These are phyloP conservation scores for Conomelus anceps DNA, from an alignment of 2,888 invertebrate species.

Conservation along the genomic window DNA sequence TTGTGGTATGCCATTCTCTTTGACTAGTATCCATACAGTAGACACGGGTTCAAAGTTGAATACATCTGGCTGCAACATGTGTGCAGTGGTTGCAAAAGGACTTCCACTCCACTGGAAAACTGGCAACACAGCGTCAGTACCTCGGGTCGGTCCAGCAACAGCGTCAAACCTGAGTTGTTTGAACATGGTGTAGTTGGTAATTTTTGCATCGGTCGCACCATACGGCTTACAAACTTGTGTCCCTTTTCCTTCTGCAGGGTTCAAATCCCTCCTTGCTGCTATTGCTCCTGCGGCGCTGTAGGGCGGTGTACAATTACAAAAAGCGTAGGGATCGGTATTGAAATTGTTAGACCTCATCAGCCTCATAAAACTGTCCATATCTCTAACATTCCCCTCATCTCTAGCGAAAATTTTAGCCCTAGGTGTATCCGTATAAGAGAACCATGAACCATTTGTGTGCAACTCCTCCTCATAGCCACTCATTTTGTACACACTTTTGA, in stretches of 20 bases:
- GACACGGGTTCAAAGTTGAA: conserved; percentile 55
- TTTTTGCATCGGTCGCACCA: conserved; percentile 58
- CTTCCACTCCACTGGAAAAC: conserved; percentile 60
- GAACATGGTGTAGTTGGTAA: conserved; percentile 45
- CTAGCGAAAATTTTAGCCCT: conserved; percentile 56
- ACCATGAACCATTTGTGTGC: conserved; percentile 48
- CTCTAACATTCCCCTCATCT: conserved; percentile 51
- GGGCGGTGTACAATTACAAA: conserved; percentile 61
- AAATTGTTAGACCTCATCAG: conserved; percentile 63
- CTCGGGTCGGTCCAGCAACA: conserved; percentile 47
- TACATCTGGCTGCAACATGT: conserved; percentile 60
- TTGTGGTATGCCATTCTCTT: not conserved
- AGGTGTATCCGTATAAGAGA: conserved; percentile 57
- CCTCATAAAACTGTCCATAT: conserved; percentile 53
- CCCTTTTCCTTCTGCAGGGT: conserved; percentile 58
- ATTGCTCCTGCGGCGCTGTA: conserved; percentile 67
- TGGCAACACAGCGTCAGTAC: conserved; percentile 47
- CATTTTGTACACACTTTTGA: conserved; percentile 52
- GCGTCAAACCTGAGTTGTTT: conserved; percentile 49
- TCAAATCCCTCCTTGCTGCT: conserved; percentile 60
- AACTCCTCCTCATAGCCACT: conserved; percentile 51
- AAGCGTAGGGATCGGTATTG: conserved; percentile 57
- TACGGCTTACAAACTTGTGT: conserved; percentile 56
- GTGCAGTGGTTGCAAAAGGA: conserved; percentile 52
- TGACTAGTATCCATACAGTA: not conserved